phyloP scores from a whole-genome alignment of 1,140 invertebrate genomes.

The Hirudo medicinalis region DNA sequence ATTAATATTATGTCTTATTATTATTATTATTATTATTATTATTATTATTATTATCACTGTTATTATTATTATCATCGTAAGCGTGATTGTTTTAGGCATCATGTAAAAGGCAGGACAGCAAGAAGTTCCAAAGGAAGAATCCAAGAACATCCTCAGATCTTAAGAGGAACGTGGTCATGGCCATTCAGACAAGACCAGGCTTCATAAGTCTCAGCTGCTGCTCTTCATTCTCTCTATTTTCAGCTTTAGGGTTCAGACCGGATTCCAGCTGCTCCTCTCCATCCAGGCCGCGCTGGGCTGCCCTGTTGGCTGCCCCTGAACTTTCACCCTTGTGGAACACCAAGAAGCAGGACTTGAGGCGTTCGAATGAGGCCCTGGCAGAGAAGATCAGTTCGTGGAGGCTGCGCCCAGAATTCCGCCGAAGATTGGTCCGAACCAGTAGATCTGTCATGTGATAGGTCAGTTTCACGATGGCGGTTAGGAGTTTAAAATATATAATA shows the following conservation, averaged over 20 bases:
- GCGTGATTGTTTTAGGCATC: no score
- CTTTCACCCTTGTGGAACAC: conserved; percentile 16
- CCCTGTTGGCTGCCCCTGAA: neutral
- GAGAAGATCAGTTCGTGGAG: conserved; percentile 17
- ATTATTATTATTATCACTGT: no score
- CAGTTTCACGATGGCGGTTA: no score
- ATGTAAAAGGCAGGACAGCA: no score
- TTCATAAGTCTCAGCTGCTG: neutral
- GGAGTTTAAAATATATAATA: no score
- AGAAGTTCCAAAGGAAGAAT: no score
- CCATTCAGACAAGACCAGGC: no score
- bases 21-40: no score
- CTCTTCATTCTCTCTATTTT: conserved; percentile 13
- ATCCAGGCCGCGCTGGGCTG: neutral
- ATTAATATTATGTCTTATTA: no score
- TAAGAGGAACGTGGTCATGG: no score
- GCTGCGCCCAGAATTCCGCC: conserved; percentile 15
- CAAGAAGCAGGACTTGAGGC: conserved; percentile 12
- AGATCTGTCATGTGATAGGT: conserved; percentile 8
- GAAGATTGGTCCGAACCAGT: conserved; percentile 20
- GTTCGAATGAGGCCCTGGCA: conserved; percentile 9
- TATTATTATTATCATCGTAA: no score
- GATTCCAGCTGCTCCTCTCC: conserved; percentile 1
- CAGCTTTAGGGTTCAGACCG: neutral
- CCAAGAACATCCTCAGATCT: no score